Evolutionary conservation across 2,113 vertebrate genomes (phyloP).

Genomic region (Ciconia stormi): DNA sequence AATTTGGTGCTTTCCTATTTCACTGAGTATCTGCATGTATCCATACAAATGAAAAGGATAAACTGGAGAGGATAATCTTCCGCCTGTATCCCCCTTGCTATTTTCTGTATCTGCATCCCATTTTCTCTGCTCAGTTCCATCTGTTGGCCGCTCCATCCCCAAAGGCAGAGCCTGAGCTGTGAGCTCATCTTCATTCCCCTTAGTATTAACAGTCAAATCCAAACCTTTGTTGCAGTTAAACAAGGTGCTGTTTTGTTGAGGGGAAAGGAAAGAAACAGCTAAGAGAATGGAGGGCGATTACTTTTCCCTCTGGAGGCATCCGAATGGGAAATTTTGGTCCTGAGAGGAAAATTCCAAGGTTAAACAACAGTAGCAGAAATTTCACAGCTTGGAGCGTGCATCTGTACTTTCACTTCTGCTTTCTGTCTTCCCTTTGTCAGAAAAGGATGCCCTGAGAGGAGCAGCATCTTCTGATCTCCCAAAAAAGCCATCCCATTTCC

Average conservation of each 20-base stretch:
- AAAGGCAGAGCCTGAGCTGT: not conserved
- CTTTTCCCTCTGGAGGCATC: not conserved
- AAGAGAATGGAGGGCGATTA: rapidly evolving
- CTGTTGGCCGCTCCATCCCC: not conserved
- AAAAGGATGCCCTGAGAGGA: not conserved
- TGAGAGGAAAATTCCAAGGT: not conserved
- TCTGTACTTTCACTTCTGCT: not conserved
- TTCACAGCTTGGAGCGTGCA: not conserved
- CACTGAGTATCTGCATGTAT: not conserved
- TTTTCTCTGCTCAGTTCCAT: not conserved
- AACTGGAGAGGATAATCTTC: constrained; percentile 1
- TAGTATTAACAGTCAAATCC: not conserved
- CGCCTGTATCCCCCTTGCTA: not conserved
- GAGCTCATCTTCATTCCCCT: not conserved
- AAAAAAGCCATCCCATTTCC: not conserved
- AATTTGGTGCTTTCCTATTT: not conserved
- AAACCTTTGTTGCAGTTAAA: not conserved
- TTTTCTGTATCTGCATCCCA: not conserved
- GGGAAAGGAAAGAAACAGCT: not conserved
- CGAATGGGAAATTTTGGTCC: not conserved
- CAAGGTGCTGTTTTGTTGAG: not conserved
- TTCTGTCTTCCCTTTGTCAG: not conserved
- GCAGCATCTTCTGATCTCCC: constrained; percentile 11
- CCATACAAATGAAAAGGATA: not conserved
- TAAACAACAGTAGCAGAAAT: not conserved